phyloP scores from a whole-genome alignment of 2,113 vertebrate species.

The Ahaetulla prasina region DNA sequence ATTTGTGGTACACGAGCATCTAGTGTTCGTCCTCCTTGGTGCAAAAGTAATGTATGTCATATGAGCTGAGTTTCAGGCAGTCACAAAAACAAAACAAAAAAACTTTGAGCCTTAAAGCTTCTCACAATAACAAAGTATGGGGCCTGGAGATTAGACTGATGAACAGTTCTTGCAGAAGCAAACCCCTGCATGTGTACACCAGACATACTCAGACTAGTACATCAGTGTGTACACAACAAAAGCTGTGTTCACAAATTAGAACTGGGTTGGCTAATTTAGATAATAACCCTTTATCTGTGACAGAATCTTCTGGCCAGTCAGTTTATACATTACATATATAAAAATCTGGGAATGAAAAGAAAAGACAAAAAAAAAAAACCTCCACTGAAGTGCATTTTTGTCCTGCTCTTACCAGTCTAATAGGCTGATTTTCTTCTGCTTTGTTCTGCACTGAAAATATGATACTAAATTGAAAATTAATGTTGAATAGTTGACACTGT shows the following conservation, averaged over 20 bases:
- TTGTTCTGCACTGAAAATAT: not conserved
- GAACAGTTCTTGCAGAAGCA: not conserved
- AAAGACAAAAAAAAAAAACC: too few species aligned
- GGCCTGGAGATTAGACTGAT: not conserved
- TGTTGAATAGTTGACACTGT: not conserved
- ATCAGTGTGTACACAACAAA: not conserved
- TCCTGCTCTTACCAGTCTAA: not conserved
- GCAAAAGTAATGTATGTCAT: not conserved
- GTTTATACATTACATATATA: not conserved
- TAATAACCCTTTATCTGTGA: not conserved
- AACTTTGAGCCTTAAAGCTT: not conserved
- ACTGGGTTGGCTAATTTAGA: not conserved
- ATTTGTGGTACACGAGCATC: not conserved
- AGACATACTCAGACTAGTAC: not conserved
- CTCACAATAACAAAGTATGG: not conserved
- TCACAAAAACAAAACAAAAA: not conserved
- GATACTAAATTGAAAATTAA: not conserved
- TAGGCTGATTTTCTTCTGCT: not conserved
- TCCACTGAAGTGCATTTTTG: not conserved
- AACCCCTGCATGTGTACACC: not conserved
- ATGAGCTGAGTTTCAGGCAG: not conserved
- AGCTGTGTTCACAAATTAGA: not conserved
- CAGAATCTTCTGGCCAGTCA: not conserved
- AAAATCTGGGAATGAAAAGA: not conserved
- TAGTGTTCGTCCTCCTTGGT: not conserved